A percentile compares a stretch with the other conserved stretches of the same genome.
Conservation (phyloP, 2,797 vertebrate species). For the Hozukius guyotensis region DNA sequence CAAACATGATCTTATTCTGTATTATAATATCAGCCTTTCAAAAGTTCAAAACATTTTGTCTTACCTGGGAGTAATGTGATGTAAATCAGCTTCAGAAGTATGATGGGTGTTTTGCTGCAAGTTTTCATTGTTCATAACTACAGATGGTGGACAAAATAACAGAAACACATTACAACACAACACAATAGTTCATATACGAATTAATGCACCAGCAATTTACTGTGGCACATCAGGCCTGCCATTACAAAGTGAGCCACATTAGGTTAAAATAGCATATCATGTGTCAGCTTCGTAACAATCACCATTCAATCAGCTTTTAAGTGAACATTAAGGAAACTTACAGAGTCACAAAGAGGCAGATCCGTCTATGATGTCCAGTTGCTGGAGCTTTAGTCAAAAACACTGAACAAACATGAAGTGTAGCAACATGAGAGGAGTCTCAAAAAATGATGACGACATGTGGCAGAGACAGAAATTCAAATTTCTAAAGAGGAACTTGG, state of each 20-base stretch:
- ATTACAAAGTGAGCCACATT: not conserved
- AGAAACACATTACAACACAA: not conserved
- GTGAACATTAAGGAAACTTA: conserved; percentile 3
- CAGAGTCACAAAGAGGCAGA: not conserved
- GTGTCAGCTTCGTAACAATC: not conserved
- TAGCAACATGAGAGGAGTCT: not conserved
- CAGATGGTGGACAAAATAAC: not conserved
- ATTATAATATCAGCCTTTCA: not conserved
- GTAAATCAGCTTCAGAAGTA: conserved; percentile 25
- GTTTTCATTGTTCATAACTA: conserved; percentile 26
- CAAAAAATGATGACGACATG: too few relatives aligned
- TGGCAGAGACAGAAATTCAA: not conserved
- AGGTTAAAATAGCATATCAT: not conserved
- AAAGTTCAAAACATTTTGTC: not conserved
- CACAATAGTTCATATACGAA: accelerated
- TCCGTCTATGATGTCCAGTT: not conserved
- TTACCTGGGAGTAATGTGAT: conserved; percentile 56
- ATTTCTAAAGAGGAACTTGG: conserved; percentile 6
- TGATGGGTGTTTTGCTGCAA: not conserved
- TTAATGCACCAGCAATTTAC: not conserved
- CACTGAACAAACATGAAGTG: not conserved
- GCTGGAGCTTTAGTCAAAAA: not conserved
- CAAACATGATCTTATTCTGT: not conserved
- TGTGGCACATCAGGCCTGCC: too few relatives aligned
- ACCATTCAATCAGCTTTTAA: not conserved